Evolutionary conservation across 2,113 vertebrate genomes (phyloP).

Genomic region (Podiceps cristatus): DNA sequence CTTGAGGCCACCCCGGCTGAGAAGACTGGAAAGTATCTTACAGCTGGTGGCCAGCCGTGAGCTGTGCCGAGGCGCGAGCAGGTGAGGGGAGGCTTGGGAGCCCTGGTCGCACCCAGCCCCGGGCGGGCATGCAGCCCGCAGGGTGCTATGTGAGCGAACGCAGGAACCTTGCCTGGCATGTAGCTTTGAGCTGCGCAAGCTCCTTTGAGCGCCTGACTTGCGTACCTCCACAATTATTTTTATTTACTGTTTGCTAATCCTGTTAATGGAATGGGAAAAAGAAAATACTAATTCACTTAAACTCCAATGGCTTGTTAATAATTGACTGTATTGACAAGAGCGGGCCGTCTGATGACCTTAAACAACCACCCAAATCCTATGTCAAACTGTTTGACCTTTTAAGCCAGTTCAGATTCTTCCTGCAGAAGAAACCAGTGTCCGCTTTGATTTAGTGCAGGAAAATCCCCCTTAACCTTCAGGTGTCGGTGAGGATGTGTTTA

Average conservation of each 20-base stretch:
- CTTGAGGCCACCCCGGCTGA: background rate
- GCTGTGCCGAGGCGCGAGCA: background rate
- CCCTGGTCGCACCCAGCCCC: accelerated
- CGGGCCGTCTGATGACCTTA: conserved; percentile 50
- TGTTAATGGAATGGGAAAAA: background rate
- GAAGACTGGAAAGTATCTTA: background rate
- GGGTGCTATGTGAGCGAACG: accelerated
- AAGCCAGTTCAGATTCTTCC: conserved; percentile 59
- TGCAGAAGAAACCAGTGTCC: conserved; percentile 36
- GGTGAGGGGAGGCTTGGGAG: background rate
- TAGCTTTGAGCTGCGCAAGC: background rate
- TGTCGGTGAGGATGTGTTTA: conserved; percentile 56
- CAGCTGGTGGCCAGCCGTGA: background rate
- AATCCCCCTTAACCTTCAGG: conserved; percentile 68
- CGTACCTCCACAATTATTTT: background rate
- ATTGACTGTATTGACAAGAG: conserved; percentile 60
- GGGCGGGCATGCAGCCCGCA: accelerated
- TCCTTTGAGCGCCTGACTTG: background rate
- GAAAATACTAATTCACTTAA: conserved; percentile 31
- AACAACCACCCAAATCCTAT: conserved; percentile 44
- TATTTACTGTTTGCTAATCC: conserved; percentile 57
- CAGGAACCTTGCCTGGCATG: background rate
- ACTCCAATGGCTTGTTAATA: conserved; percentile 62
- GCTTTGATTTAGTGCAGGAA: conserved; percentile 69
- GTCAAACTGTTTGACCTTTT: conserved; percentile 56